phyloP scores from a whole-genome alignment of 2,797 vertebrate genomes.

The Chromis chromis region DNA sequence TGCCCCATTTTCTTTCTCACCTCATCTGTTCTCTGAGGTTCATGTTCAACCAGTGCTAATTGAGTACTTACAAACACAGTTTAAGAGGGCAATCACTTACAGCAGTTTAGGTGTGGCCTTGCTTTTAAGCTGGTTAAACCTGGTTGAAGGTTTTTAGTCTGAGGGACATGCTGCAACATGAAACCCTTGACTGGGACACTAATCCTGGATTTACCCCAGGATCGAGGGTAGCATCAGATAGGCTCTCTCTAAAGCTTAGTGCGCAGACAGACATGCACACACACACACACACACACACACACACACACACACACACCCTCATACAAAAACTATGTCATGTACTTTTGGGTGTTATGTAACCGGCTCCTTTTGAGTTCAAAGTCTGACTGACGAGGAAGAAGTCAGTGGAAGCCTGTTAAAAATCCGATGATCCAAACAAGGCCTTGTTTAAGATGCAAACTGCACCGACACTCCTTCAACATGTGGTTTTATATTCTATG shows the following conservation, averaged over 20 bases:
- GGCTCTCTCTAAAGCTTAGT: slow-evolving; percentile 46
- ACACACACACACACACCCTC: slow-evolving; percentile 6
- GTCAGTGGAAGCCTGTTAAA: slow-evolving; percentile 22
- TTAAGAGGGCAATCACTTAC: neutral
- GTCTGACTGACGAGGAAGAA: slow-evolving; percentile 36
- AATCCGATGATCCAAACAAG: slow-evolving; percentile 22
- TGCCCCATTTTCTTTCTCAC: slow-evolving; percentile 8
- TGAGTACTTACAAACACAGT: neutral
- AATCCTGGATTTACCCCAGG: slow-evolving; percentile 74
- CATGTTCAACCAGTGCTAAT: neutral
- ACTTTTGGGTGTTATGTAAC: slow-evolving; percentile 71
- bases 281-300: slow-evolving; percentile 19
- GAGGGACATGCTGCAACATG: slow-evolving; percentile 62
- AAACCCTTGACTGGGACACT: slow-evolving; percentile 62
- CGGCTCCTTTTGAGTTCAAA: slow-evolving; percentile 61
- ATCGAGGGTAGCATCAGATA: slow-evolving; percentile 63
- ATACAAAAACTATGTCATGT: slow-evolving; percentile 69
- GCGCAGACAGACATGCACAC: slow-evolving; percentile 16
- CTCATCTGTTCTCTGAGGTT: neutral
- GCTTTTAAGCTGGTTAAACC: slow-evolving; percentile 42
- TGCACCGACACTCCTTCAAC: slow-evolving; percentile 21
- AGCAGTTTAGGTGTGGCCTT: slow-evolving; percentile 37
- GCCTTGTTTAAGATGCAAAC: slow-evolving; percentile 27
- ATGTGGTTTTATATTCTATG: neutral
- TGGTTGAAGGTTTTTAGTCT: slow-evolving; percentile 35